Conservation (phyloP, 2,113 vertebrate species). For the Eurypyga helias region DNA sequence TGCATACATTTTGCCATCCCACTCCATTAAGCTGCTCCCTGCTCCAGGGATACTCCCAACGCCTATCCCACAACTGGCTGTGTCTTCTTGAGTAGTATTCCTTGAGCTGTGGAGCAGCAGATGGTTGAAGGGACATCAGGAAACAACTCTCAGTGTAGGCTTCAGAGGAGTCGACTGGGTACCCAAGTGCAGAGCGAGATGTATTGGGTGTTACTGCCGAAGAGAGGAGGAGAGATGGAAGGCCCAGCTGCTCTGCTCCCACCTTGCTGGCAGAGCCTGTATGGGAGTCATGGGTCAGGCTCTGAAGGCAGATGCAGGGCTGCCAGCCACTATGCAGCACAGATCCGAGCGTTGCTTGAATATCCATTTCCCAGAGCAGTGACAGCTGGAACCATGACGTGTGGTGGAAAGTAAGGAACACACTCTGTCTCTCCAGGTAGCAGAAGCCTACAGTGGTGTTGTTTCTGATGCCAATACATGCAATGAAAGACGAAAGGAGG, state of each 20-base stretch:
- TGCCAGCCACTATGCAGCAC: neutral
- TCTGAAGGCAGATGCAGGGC: neutral
- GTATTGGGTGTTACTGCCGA: neutral
- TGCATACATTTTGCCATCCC: neutral
- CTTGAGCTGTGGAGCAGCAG: neutral
- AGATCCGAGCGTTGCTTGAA: fast-evolving
- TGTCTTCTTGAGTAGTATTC: neutral
- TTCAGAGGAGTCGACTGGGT: neutral
- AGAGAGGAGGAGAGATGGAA: neutral
- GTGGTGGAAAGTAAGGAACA: neutral
- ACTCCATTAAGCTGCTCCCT: neutral
- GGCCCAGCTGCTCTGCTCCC: neutral
- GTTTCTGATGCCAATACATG: neutral
- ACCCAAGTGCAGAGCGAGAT: neutral
- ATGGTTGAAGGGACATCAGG: neutral
- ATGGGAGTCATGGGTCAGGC: neutral
- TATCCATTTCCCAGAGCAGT: neutral
- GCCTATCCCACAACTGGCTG: neutral
- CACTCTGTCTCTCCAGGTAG: neutral
- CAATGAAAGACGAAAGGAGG: neutral
- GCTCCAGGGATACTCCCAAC: neutral
- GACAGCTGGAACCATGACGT: neutral
- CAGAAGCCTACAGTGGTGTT: neutral
- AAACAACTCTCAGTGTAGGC: neutral
- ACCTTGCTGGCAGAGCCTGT: neutral